Conservation (phyloP, 2,113 vertebrate species). For the Hypocryptadius cinnamomeus region DNA sequence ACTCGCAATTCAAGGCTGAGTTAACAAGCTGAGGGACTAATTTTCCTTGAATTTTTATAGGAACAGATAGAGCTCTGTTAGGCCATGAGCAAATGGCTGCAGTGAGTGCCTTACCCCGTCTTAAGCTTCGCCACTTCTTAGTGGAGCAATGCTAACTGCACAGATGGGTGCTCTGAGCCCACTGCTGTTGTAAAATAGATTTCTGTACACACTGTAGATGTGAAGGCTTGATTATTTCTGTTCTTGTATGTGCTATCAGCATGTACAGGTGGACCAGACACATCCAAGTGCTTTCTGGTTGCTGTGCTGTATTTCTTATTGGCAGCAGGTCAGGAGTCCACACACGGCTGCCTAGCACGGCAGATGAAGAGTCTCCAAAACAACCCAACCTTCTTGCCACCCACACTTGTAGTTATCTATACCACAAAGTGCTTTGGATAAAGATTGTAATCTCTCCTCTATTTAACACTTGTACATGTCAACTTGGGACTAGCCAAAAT, state of each 20-base stretch:
- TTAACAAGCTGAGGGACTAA: background rate
- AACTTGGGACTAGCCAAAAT: background rate
- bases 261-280: background rate
- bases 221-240: background rate
- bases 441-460: background rate
- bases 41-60: background rate
- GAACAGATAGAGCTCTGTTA: background rate
- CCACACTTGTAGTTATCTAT: background rate
- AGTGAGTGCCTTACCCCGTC: background rate
- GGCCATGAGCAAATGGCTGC: background rate
- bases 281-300: background rate
- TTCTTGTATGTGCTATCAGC: background rate
- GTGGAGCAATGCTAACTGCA: background rate
- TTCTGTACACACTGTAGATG: background rate
- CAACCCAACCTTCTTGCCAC: background rate
- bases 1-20: background rate
- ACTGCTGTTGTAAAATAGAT: background rate
- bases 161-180: background rate
- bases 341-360: background rate
- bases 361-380: background rate
- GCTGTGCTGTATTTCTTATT: background rate
- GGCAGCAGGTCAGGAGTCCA: background rate
- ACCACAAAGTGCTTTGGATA: background rate
- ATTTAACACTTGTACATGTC: accelerated
- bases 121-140: background rate